Evolutionary conservation across 2,888 invertebrate species (phyloP).

Genomic region (Ypsolopha scabrella): DNA sequence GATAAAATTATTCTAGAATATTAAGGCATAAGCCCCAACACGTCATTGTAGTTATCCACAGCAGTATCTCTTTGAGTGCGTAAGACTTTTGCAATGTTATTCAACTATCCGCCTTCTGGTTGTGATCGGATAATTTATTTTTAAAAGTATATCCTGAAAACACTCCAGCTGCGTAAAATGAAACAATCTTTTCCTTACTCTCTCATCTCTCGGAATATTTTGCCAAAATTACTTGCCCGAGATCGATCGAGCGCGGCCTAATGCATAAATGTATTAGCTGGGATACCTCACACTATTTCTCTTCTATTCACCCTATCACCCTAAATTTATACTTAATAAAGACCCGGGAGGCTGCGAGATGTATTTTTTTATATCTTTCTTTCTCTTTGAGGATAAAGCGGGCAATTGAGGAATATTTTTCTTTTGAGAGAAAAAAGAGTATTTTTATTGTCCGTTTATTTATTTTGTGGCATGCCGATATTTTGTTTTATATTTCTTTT

Average conservation of each 20-base stretch:
- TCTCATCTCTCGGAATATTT: constrained; percentile 32
- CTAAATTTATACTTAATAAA: constrained; percentile 70
- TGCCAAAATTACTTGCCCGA: constrained; percentile 46
- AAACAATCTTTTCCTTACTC: no score
- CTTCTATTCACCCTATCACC: constrained; percentile 46
- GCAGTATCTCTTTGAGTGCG: no score
- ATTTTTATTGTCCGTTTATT: no score
- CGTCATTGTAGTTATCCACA: no score
- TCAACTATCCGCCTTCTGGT: no score
- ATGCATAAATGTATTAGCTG: constrained; percentile 68
- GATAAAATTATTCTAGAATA: no score
- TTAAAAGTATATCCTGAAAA: no score
- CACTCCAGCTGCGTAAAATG: no score
- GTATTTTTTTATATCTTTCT: constrained; percentile 64
- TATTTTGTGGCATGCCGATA: neutral
- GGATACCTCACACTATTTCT: constrained; percentile 46
- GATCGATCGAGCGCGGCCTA: constrained; percentile 53
- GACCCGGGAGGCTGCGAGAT: constrained; percentile 52
- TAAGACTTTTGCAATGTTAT: no score
- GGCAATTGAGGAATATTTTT: constrained; percentile 42
- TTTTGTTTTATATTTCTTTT: neutral
- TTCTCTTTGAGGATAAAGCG: constrained; percentile 49
- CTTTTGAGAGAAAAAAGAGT: constrained; percentile 12
- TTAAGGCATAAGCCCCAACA: no score
- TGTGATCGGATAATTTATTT: no score